Conservation (phyloP, 2,888 invertebrate genomes). For the Smittia aterrima region DNA sequence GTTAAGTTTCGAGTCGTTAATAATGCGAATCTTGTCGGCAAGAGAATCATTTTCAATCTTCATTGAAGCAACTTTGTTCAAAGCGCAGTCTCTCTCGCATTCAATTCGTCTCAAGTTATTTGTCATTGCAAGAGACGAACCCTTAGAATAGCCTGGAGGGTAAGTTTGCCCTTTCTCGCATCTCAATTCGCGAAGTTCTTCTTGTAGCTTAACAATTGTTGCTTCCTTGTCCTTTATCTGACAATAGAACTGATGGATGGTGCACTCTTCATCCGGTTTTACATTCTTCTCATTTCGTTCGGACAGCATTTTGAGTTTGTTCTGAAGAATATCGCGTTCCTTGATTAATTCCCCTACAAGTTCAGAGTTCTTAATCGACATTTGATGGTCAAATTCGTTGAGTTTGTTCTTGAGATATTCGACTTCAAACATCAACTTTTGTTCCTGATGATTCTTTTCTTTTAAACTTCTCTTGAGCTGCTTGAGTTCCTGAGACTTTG, state of each 20-base stretch:
- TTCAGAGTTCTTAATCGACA: neutral
- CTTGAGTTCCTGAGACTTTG: neutral
- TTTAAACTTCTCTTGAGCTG: neutral
- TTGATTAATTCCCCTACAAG: conserved; percentile 16
- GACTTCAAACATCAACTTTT: conserved; percentile 31
- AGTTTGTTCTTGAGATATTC: conserved; percentile 29
- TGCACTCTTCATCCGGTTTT: neutral
- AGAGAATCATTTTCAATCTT: conserved; percentile 61
- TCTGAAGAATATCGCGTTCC: conserved; percentile 24
- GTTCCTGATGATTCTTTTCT: conserved; percentile 28
- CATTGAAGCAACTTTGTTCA: conserved; percentile 58
- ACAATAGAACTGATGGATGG: conserved; percentile 1
- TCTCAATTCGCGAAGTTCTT: neutral
- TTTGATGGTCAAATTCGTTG: neutral
- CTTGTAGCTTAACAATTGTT: neutral
- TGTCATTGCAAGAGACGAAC: neutral
- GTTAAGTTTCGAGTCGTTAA: conserved; percentile 6
- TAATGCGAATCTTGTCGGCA: conserved; percentile 55
- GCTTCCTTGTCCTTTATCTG: conserved; percentile 35
- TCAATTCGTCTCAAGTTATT: conserved; percentile 48
- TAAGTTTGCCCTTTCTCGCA: neutral
- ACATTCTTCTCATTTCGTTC: neutral
- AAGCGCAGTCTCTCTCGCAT: conserved; percentile 59
- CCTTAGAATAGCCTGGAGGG: neutral
- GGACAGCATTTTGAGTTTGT: neutral